Evolutionary conservation across 2,888 invertebrate genomes (phyloP), one percentile per base, ranked within the genome.

Genomic region (Microchrysa polita): DNA sequence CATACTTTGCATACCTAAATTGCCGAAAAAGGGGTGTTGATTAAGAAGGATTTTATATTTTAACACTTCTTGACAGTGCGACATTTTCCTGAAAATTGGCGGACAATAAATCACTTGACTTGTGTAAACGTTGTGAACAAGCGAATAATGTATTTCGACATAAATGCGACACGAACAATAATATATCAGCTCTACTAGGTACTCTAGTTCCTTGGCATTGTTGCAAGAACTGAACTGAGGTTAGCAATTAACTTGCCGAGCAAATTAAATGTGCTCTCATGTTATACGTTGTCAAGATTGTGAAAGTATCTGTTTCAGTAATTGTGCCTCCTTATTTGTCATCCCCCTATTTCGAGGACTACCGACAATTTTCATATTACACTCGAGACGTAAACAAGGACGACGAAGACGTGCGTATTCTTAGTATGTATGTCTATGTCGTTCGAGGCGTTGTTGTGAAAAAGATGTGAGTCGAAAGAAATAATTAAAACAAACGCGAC

Each of bases 61-160:
- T 65, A 65, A 65, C 65, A 42, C 65, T 42, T 65, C 65, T 44
- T 22, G 48, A 65, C 67, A 67, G 57, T 23, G 57, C 69, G 55
- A 69, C 55, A 69, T 55, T 55, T 67, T 34, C 69, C 20, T 42
- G 57, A 40, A 55, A 69, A 69, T 69, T 69, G 55, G 57, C 2
- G 69, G 69, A 18, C 69, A 69, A 69, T 69, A 69, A 69, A 69
- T 69, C 69, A 69, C 69, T 69, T 69, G 20, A 18, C 69, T 57
- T 69, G 55, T 69, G 27, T 34, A 34, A 34, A 34, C 7, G 27
- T 34, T 34, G 27, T 34, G 27, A 34, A 34, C 27, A 34, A 34
- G 27, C 27, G 27, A 7, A 34, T 34, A 34, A 34, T 34, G 27
- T 34, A 34, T 5, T 7, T 34, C 27, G 4, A 34, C 27, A 34